phyloP scores from a whole-genome alignment of 2,888 invertebrate species.

The Amaurobius ferox region DNA sequence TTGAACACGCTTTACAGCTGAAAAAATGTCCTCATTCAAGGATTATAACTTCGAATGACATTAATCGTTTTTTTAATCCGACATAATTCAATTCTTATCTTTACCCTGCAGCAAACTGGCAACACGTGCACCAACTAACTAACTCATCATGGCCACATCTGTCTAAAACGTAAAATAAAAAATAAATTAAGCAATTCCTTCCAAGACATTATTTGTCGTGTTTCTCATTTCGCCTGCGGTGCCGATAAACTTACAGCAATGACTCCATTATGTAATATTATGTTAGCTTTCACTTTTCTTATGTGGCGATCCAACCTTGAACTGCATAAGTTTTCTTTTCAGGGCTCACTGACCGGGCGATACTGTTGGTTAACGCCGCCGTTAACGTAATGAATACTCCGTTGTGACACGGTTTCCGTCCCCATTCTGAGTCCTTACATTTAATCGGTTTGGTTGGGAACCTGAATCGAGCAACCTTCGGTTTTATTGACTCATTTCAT shows the following conservation, averaged over 20 bases:
- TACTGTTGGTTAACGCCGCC: neutral
- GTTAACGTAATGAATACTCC: neutral
- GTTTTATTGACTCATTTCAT: no score
- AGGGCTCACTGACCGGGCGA: conserved; percentile 23
- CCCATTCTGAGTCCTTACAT: neutral
- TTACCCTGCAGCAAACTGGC: no score
- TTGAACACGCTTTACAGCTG: no score
- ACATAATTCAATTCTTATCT: no score
- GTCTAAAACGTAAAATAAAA: neutral
- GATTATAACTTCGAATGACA: no score
- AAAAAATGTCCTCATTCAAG: no score
- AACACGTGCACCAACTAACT: no score
- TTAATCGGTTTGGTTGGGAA: no score
- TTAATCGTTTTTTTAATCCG: no score
- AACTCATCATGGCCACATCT: neutral
- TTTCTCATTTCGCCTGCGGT: neutral
- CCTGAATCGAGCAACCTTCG: no score
- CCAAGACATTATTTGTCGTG: neutral
- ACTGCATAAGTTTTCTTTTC: conserved; percentile 17
- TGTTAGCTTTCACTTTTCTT: conserved; percentile 12
- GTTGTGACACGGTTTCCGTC: neutral
- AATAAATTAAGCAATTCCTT: neutral
- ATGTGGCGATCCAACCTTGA: conserved; percentile 14
- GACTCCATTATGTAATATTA: neutral
- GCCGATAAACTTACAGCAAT: neutral